Evolutionary conservation across 2,797 vertebrate species (phyloP), one percentile per base, ranked within the genome.

Genomic region (Morus bassanus): DNA sequence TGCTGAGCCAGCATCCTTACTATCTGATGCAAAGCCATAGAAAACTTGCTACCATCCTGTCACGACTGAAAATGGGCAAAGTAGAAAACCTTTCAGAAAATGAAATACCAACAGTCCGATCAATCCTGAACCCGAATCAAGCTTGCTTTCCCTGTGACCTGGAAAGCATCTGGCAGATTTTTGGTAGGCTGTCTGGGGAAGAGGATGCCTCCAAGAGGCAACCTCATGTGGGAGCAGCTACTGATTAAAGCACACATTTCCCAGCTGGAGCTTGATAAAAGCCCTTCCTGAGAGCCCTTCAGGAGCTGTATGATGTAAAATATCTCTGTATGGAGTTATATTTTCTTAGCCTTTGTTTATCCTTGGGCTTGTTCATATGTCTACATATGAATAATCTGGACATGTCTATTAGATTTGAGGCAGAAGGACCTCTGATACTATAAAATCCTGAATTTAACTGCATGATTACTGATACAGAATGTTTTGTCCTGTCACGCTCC

Each of bases 161-260:
- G 59, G 48, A 18, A 37, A 43, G 22, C 41, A 21, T 21, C 70
- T 57, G 82, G 43, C 51, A 78, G 48, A 3, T 43, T 77, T 76
- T 39, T 1, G 3, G 33, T 9, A 23, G 53, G n/a, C 50, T 56
- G 30, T 3, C 15, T 39, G 46, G 31, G 41, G 21, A 28, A 11
- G 48, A 33, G 39, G 60, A 23, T 65, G 30, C 30, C 23, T 67
- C 46, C 35, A 33, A 27, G 78, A 73, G 50, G 28, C 78, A 54
- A 2, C 79, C 33, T 18, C 33, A 3, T 4, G 16, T 33, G 70
- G 33, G 63, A 81, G 61, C 28, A 30, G 75, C n/a, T 50, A 17
- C 0, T 0, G 2, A 16, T 61, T 57, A 13, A 70, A 69, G 10
- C 23, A 17, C 1, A 1, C 3, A 1, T 54, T 82, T 72, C 53